Evolutionary conservation across 2,797 vertebrate species (phyloP).

Genomic region (Knipowitschia caucasica): DNA sequence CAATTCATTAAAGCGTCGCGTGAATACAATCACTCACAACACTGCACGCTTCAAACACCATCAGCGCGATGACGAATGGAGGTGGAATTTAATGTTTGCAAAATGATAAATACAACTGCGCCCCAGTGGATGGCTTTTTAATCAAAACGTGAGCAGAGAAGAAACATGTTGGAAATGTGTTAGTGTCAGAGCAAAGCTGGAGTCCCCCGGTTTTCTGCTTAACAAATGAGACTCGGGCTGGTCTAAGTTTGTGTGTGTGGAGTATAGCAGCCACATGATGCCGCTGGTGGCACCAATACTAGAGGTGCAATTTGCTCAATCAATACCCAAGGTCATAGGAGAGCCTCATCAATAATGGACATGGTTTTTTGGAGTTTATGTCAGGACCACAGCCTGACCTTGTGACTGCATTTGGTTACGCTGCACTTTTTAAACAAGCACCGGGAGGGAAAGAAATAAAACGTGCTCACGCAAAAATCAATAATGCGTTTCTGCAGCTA

Average conservation of each 20-base stretch:
- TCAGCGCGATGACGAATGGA: conserved; percentile 7
- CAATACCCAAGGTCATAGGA: conserved; percentile 61
- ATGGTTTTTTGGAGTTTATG: conserved; percentile 28
- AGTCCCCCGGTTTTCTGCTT: neutral
- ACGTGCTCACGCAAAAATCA: neutral
- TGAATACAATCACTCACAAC: conserved; percentile 3
- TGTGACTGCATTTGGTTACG: neutral
- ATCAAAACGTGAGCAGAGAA: conserved; percentile 47
- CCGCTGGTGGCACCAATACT: conserved; percentile 44
- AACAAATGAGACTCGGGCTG: conserved; percentile 25
- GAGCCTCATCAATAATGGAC: conserved; percentile 66
- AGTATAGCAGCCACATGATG: conserved; percentile 43
- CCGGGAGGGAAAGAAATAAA: neutral
- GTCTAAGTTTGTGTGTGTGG: conserved; percentile 10
- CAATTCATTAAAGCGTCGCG: conserved; percentile 37
- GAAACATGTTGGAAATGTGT: conserved; percentile 13
- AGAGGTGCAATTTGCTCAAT: conserved; percentile 59
- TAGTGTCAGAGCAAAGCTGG: conserved; percentile 14
- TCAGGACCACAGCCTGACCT: conserved; percentile 29
- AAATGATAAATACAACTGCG: conserved; percentile 15
- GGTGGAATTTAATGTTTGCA: conserved; percentile 25
- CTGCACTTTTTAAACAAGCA: neutral
- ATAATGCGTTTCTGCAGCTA: neutral
- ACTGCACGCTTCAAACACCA: conserved; percentile 2
- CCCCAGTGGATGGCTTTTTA: conserved; percentile 27